These are phyloP conservation scores for Thripadectes ignobilis DNA, from an alignment of 2,797 vertebrate genomes.

Conservation along the genomic window DNA sequence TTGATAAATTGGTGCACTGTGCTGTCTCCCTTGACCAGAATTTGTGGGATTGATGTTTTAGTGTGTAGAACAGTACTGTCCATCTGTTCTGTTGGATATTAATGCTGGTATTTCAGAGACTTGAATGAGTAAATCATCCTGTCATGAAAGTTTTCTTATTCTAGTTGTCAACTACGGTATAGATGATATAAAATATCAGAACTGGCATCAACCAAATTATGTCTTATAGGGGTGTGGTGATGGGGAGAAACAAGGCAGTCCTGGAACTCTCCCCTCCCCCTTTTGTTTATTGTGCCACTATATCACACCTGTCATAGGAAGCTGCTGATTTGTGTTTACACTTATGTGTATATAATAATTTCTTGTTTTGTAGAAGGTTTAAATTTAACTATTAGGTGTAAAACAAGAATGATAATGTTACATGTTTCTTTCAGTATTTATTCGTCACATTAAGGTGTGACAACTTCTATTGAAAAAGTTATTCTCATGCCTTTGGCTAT, in stretches of 20 bases:
- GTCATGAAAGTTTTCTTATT: neutral
- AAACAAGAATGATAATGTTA: neutral
- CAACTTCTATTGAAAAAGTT: neutral
- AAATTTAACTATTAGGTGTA: neutral
- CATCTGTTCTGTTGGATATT: neutral
- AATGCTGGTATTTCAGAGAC: neutral
- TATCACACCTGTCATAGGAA: neutral
- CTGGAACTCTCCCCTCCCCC: neutral
- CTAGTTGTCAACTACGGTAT: neutral
- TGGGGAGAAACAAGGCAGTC: neutral
- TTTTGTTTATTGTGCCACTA: neutral
- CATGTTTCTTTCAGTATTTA: neutral
- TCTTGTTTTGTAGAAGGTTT: neutral
- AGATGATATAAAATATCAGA: neutral
- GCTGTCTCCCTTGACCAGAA: neutral
- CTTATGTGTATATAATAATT: rapidly evolving
- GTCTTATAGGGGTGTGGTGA: rapidly evolving
- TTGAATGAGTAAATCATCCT: neutral
- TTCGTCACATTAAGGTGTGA: neutral
- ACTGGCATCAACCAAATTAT: neutral
- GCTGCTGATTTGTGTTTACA: neutral
- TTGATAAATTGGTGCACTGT: neutral
- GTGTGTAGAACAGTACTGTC: neutral
- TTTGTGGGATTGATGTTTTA: neutral
- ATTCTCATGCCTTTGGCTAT: neutral